phyloP scores from a whole-genome alignment of 2,113 vertebrate species.

The Oryzias javanicus region DNA sequence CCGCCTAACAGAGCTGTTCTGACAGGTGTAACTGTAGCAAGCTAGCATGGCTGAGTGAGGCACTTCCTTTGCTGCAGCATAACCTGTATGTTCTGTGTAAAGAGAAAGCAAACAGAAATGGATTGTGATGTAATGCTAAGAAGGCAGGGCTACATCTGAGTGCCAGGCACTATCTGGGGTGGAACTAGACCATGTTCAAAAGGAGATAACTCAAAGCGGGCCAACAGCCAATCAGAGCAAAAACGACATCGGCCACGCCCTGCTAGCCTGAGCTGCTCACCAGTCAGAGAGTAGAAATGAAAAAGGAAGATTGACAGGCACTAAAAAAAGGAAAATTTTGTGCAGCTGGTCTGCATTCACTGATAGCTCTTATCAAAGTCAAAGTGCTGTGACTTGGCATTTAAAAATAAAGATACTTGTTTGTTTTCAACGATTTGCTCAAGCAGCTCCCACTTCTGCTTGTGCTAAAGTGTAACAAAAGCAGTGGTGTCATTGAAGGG shows the following conservation, averaged over 20 bases:
- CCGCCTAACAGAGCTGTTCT: conserved; percentile 21
- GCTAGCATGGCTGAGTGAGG: conserved; percentile 10
- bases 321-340: conserved; percentile 24
- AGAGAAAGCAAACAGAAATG: conserved; percentile 61
- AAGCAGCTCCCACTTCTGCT: conserved; percentile 31
- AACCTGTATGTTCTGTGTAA: conserved; percentile 62
- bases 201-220: conserved; percentile 80
- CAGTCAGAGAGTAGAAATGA: conserved; percentile 20
- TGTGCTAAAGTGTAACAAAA: conserved; percentile 35
- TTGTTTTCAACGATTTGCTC: conserved; percentile 17
- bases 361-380: conserved; percentile 58
- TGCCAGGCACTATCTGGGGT: conserved; percentile 85
- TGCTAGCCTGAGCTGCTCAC: conserved; percentile 34
- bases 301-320: conserved; percentile 51
- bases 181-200: conserved; percentile 82
- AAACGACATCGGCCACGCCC: conserved; percentile 62
- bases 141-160: conserved; percentile 66
- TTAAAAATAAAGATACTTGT: conserved; percentile 29
- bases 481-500: conserved; percentile 34
- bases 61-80: conserved; percentile 25
- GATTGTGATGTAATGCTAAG: conserved; percentile 74
- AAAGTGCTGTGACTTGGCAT: conserved; percentile 11
- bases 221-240: conserved; percentile 72
- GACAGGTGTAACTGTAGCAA: conserved; percentile 13
- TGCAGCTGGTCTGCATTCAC: conserved; percentile 30